These are phyloP conservation scores for Rhopilema esculentum DNA, from an alignment of 30 jellyfish, hydroid and myxozoan genomes.

Conservation along the genomic window DNA sequence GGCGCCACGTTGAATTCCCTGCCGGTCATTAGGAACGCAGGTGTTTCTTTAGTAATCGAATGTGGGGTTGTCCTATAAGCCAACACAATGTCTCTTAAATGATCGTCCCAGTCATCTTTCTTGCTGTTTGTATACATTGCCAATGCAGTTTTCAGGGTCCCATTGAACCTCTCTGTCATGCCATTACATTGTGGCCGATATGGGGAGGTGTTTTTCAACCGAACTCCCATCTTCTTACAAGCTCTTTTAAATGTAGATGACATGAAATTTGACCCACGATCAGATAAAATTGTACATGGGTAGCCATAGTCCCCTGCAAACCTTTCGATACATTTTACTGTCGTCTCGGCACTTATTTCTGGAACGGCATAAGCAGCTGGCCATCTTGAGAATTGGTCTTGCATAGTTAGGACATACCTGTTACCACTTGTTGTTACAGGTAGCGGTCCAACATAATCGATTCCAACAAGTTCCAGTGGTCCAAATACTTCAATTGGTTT, in stretches of 20 bases:
- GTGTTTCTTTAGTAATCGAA: constrained; percentile 33
- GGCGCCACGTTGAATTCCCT: constrained; percentile 26
- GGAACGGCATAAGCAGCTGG: constrained; percentile 56
- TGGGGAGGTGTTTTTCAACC: constrained; percentile 7
- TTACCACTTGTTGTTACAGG: constrained; percentile 47
- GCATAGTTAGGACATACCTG: constrained; percentile 44
- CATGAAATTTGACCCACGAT: constrained; percentile 44
- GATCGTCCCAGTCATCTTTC: constrained; percentile 43
- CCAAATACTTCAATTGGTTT: constrained; percentile 18
- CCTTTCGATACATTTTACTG: constrained; percentile 8
- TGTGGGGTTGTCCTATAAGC: constrained; percentile 52
- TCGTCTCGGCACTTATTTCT: constrained; percentile 15
- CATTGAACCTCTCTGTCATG: constrained; percentile 28
- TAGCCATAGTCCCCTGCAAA: constrained; percentile 40
- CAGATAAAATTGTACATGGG: constrained; percentile 50
- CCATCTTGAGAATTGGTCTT: constrained; percentile 63
- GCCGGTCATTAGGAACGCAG: constrained; percentile 37
- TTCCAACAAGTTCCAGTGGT: constrained; percentile 45
- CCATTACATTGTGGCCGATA: constrained; percentile 42
- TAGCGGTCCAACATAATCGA: constrained; percentile 63
- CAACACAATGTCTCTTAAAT: constrained; percentile 1
- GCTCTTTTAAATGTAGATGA: constrained; percentile 39
- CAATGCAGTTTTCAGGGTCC: constrained; percentile 29
- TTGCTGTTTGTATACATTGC: constrained; percentile 7
- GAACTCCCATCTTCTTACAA: constrained; percentile 19